Percentiles rank a stretch among this genome's conserved stretches.
Conservation (phyloP, 2,888 invertebrate species). For the Sphinx pinastri region DNA sequence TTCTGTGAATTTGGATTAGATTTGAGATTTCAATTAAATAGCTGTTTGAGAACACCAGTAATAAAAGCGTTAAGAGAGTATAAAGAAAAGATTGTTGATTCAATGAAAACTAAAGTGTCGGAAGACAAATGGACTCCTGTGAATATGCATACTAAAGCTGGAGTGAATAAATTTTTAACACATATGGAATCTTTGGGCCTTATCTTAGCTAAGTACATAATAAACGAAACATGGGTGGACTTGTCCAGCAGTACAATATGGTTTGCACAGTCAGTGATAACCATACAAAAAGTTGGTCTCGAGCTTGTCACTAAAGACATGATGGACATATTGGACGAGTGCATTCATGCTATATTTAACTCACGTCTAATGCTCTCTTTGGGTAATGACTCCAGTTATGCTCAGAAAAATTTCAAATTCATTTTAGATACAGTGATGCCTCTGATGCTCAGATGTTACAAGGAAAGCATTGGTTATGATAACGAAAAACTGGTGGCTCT, state of each 20-base stretch:
- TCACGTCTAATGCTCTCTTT: slow-evolving; percentile 86
- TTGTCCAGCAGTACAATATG: slow-evolving; percentile 91
- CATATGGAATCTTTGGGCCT: slow-evolving; percentile 89
- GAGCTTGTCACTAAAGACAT: slow-evolving; percentile 90
- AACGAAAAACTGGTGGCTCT: slow-evolving; percentile 79
- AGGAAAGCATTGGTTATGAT: slow-evolving; percentile 84
- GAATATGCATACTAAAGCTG: slow-evolving; percentile 89
- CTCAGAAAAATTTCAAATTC: slow-evolving; percentile 88
- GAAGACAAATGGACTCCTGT: slow-evolving; percentile 95
- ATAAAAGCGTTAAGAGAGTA: slow-evolving; percentile 90
- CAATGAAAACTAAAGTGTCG: slow-evolving; percentile 88
- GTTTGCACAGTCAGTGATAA: slow-evolving; percentile 90
- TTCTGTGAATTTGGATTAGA: slow-evolving; percentile 92
- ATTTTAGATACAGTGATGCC: slow-evolving; percentile 87
- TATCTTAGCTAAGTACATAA: slow-evolving; percentile 86
- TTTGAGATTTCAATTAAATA: slow-evolving; percentile 95
- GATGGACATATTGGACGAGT: slow-evolving; percentile 88
- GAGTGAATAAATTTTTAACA: slow-evolving; percentile 86
- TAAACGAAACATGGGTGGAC: slow-evolving; percentile 87
- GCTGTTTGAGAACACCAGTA: slow-evolving; percentile 90
- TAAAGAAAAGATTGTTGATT: slow-evolving; percentile 92
- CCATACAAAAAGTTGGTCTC: slow-evolving; percentile 90
- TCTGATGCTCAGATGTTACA: slow-evolving; percentile 85
- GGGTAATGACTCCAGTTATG: slow-evolving; percentile 73
- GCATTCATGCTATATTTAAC: slow-evolving; percentile 89